Percentiles rank a stretch among this genome's conserved stretches.
Evolutionary conservation across 2,113 vertebrate species (phyloP).

Genomic region (Aramus guarauna): DNA sequence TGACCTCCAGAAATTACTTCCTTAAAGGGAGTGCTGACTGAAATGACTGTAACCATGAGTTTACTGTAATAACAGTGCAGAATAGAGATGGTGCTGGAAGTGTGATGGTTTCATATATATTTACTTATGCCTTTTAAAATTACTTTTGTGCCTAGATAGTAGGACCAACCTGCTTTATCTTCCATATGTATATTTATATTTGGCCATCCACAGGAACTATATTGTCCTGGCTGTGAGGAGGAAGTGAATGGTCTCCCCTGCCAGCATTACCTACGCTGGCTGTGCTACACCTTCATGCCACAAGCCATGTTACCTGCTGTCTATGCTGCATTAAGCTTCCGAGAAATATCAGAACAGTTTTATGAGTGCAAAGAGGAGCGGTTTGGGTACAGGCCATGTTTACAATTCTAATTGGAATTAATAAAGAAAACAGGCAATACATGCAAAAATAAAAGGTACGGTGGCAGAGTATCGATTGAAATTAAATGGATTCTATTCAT

Average conservation of each 20-base stretch:
- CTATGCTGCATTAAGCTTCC: not conserved
- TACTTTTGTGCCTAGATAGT: not conserved
- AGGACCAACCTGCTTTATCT: not conserved
- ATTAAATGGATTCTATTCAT: not conserved
- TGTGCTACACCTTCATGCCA: not conserved
- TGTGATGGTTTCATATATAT: not conserved
- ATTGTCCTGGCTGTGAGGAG: not conserved
- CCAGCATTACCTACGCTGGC: not conserved
- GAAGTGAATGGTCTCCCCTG: not conserved
- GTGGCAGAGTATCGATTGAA: not conserved
- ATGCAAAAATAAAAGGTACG: not conserved
- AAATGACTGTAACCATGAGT: not conserved
- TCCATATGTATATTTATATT: not conserved
- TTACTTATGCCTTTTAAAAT: constrained; percentile 17
- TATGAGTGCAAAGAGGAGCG: not conserved
- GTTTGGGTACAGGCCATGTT: not conserved
- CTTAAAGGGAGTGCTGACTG: not conserved
- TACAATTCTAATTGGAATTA: not conserved
- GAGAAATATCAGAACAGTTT: not conserved
- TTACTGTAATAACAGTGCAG: not conserved
- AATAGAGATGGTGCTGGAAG: not conserved
- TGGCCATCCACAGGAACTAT: not conserved
- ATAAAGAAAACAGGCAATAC: not conserved
- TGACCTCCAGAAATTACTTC: constrained; percentile 13
- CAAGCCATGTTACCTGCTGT: not conserved